Evolutionary conservation across 1,140 invertebrate genomes (phyloP).

Genomic region (Oedothorax gibbosus): DNA sequence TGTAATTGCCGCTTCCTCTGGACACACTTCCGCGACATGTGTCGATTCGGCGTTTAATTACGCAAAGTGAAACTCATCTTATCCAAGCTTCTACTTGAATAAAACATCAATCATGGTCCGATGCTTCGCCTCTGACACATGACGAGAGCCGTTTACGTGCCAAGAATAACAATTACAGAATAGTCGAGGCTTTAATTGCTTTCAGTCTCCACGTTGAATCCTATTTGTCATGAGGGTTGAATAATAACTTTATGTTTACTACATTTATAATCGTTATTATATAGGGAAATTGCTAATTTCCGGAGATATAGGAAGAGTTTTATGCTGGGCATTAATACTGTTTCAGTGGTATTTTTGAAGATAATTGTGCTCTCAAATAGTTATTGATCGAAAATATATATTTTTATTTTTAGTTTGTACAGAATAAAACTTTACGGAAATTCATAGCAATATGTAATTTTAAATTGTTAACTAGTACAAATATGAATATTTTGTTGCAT

Average conservation of each 20-base stretch:
- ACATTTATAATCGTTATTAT: background rate
- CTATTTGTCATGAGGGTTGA: background rate
- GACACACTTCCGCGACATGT: conserved; percentile 4
- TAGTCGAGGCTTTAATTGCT: conserved; percentile 31
- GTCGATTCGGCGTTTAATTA: conserved; percentile 50
- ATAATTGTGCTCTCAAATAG: too few species aligned
- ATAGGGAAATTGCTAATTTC: background rate
- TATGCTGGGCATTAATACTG: background rate
- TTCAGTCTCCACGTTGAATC: background rate
- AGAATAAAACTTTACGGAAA: too few species aligned
- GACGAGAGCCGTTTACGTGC: conserved; percentile 39
- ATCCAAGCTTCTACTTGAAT: conserved; percentile 44
- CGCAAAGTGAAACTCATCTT: conserved; percentile 44
- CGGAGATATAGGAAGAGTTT: background rate
- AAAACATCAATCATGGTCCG: conserved; percentile 58
- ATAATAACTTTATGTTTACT: conserved; percentile 29
- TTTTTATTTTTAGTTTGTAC: too few species aligned
- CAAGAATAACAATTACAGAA: conserved; percentile 50
- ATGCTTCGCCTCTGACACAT: conserved; percentile 44
- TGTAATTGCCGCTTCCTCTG: conserved; percentile 36
- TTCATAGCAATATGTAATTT: too few species aligned
- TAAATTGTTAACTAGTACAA: too few species aligned
- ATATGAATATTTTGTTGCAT: too few species aligned
- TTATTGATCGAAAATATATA: too few species aligned
- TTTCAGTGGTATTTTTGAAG: too few species aligned